phyloP scores from a whole-genome alignment of 2,113 vertebrate genomes.

The Condylura cristata region DNA sequence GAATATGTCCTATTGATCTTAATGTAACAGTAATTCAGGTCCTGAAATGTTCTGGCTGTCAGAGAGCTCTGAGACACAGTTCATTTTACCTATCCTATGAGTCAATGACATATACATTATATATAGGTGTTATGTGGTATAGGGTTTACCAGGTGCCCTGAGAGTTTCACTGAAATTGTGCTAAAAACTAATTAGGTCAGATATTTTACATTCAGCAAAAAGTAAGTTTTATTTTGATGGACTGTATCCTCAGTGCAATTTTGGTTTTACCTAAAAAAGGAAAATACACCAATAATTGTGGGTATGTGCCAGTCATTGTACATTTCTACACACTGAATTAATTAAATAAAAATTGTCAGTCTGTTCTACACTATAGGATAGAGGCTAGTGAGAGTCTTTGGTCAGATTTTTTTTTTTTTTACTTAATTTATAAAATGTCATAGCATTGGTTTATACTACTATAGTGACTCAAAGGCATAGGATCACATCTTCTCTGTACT shows the following conservation, averaged over 20 bases:
- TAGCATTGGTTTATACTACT: no score
- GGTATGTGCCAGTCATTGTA: not conserved
- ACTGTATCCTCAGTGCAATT: not conserved
- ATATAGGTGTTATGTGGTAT: not conserved
- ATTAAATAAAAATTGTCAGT: not conserved
- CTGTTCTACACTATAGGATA: not conserved
- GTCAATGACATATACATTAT: not conserved
- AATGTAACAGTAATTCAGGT: not conserved
- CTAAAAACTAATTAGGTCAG: not conserved
- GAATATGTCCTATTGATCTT: not conserved
- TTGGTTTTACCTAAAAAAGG: conserved; percentile 5
- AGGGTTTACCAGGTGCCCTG: not conserved
- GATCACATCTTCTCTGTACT: no score
- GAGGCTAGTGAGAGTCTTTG: not conserved
- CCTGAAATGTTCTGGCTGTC: not conserved
- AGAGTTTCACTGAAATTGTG: not conserved
- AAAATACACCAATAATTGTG: not conserved
- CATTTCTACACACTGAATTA: not conserved
- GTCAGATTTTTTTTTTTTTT: conserved; percentile 12
- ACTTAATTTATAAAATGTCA: no score
- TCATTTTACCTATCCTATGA: not conserved
- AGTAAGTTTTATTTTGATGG: not conserved
- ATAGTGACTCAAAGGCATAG: no score
- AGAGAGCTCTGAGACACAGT: not conserved
- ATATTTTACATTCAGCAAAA: not conserved